Evolutionary conservation across 2,888 invertebrate species (phyloP).

Genomic region (Anaspis maculata): DNA sequence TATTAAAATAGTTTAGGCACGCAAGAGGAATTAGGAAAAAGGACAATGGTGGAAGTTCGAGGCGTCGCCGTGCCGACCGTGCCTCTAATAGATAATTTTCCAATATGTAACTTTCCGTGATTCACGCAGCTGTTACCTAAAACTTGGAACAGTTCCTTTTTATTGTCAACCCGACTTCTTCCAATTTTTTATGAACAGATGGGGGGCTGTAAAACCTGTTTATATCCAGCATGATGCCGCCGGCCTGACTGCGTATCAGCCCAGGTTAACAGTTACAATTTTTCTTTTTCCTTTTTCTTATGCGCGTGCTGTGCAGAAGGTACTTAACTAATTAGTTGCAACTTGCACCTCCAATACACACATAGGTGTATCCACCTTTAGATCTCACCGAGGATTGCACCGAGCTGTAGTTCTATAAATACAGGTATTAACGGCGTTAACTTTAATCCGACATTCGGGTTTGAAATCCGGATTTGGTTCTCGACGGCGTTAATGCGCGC

Average conservation of each 20-base stretch:
- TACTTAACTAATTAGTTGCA: no score
- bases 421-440: slow-evolving; percentile 9
- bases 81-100: slow-evolving; percentile 18
- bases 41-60: slow-evolving; percentile 10
- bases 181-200: slow-evolving; percentile 14
- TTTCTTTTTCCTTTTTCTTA: no score
- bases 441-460: slow-evolving; percentile 12
- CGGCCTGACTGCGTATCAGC: neutral
- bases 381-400: slow-evolving; percentile 3
- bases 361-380: no score
- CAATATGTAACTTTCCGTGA: slow-evolving; percentile 20
- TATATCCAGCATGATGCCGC: slow-evolving; percentile 5
- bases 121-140: slow-evolving; percentile 18
- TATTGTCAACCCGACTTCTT: slow-evolving; percentile 7
- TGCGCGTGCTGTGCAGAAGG: no score
- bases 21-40: no score
- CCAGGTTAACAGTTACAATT: slow-evolving; percentile 2
- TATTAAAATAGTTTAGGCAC: no score
- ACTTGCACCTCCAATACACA: no score
- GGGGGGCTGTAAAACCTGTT: slow-evolving; percentile 9
- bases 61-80: neutral
- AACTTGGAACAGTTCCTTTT: slow-evolving; percentile 15
- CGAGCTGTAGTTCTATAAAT: slow-evolving; percentile 8
- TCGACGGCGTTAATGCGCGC: slow-evolving; percentile 1
- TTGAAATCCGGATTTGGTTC: slow-evolving; percentile 13